A percentile compares a stretch with the other conserved stretches of the same genome.
Evolutionary conservation across 2,888 invertebrate species (phyloP).

Genomic region (Octonoba sinensis): DNA sequence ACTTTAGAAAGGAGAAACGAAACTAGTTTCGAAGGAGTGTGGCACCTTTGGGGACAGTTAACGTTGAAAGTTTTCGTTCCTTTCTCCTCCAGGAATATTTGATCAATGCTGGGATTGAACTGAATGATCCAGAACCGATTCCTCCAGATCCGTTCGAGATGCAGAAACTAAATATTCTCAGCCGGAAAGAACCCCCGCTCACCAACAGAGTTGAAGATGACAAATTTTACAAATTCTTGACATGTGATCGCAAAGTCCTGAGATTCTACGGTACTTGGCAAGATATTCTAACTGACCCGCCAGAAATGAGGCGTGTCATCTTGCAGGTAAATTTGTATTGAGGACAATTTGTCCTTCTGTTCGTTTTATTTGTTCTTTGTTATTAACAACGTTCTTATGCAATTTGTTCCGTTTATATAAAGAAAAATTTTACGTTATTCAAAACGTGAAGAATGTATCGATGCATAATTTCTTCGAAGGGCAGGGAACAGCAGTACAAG

Average conservation of each 20-base stretch:
- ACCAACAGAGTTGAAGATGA: background rate
- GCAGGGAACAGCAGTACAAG: too few relatives aligned
- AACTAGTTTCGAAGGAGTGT: too few relatives aligned
- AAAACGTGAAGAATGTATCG: too few relatives aligned
- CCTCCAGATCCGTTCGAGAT: conserved; percentile 38
- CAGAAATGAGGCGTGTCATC: conserved; percentile 75
- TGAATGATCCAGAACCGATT: conserved; percentile 27
- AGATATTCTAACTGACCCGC: conserved; percentile 72
- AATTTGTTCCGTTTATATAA: background rate
- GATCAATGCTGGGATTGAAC: conserved; percentile 43
- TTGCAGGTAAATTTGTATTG: conserved; percentile 72
- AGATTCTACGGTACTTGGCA: conserved; percentile 74
- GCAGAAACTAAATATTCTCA: conserved; percentile 1
- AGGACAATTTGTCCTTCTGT: too few relatives aligned
- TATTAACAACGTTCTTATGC: background rate
- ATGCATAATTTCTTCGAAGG: too few relatives aligned
- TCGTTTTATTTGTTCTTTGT: background rate
- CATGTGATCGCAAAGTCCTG: conserved; percentile 84
- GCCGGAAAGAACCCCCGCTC: conserved; percentile 1
- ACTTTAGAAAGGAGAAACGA: too few relatives aligned
- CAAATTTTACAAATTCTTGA: conserved; percentile 79
- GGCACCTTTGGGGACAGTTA: too few relatives aligned
- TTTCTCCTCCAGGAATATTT: conserved; percentile 35
- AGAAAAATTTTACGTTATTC: background rate
- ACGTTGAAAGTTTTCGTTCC: too few relatives aligned